Evolutionary conservation across 2,888 invertebrate genomes (phyloP), one percentile per base, ranked within the genome.

Genomic region (Caenorhabditis imperialis): DNA sequence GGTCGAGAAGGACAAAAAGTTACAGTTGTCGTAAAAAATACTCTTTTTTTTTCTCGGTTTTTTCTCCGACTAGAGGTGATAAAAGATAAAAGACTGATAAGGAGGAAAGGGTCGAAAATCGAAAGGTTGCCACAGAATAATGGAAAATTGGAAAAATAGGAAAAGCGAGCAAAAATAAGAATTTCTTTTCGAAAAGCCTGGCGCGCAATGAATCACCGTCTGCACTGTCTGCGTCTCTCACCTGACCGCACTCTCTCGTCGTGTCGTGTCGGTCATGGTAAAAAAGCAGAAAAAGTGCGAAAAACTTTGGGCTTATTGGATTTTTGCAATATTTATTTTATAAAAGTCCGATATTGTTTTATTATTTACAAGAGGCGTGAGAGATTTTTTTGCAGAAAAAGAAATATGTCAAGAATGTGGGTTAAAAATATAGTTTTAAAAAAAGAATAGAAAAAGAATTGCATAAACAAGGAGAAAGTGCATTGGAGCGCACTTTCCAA

Each of bases 1-100:
- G n/a, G n/a, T 12, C 8, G n/a, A 54, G 22, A 44, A 33, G n/a
- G 40, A 18, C n/a, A 25, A 45, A 57, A 54, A 54, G 27, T 40
- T 54, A 16, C 10, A 57, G 44, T 16, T 23, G 27, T 57, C 44
- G 35, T 57, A 35, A 57, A 54, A 57, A 45, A 10, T 35, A 57
- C 55, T 44, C 23, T 45, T 42, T 38, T 14, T 50, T 50, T n/a
- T n/a, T n/a, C n/a, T n/a, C n/a, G n/a, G n/a, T n/a, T n/a, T n/a
- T n/a, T n/a, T n/a, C n/a, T n/a, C n/a, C n/a, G n/a, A n/a, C 16
- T 50, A 27, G 25, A 20, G 3, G 35, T 45, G 10, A 30, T n/a
- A 30, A 45, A 18, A 44, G 45, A 45, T 45, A 45, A 57, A 16
- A 12, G 38, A 38, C 20, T 14, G 27, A 25, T 40, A 40, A 45